Evolutionary conservation across 2,113 vertebrate genomes (phyloP).

Genomic region (Alouatta palliata): DNA sequence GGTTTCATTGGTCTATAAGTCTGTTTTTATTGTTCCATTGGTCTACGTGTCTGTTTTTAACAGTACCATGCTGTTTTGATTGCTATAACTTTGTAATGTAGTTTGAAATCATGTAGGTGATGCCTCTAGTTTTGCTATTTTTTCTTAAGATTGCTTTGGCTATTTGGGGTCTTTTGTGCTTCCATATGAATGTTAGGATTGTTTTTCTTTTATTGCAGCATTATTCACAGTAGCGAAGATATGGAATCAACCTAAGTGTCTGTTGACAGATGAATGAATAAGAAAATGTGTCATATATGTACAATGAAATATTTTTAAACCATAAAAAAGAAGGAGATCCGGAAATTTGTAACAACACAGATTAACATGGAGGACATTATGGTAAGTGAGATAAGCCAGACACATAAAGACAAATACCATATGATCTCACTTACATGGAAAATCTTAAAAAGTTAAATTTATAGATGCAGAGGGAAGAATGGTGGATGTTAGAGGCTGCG

Average conservation of each 20-base stretch:
- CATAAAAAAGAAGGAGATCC: not conserved
- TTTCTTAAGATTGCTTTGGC: not conserved
- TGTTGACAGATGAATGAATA: not conserved
- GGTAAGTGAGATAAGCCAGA: not conserved
- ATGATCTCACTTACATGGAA: not conserved
- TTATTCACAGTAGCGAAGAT: not conserved
- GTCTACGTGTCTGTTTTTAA: not conserved
- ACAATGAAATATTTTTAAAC: not conserved
- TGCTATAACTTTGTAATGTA: not conserved
- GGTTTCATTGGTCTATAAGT: too few species aligned
- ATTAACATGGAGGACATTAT: not conserved
- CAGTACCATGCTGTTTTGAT: not conserved
- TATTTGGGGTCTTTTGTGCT: not conserved
- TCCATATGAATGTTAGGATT: not conserved
- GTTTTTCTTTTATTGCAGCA: not conserved
- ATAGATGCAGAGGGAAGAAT: not conserved
- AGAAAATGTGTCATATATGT: not conserved
- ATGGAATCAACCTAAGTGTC: not conserved
- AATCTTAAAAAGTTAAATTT: not conserved
- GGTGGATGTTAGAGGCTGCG: not conserved
- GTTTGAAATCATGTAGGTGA: not conserved
- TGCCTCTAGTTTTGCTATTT: not conserved
- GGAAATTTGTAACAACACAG: not conserved
- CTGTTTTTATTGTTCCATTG: not conserved
- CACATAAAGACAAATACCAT: not conserved